phyloP scores from a whole-genome alignment of 2,888 invertebrate species.

The Drosophila helvetica region DNA sequence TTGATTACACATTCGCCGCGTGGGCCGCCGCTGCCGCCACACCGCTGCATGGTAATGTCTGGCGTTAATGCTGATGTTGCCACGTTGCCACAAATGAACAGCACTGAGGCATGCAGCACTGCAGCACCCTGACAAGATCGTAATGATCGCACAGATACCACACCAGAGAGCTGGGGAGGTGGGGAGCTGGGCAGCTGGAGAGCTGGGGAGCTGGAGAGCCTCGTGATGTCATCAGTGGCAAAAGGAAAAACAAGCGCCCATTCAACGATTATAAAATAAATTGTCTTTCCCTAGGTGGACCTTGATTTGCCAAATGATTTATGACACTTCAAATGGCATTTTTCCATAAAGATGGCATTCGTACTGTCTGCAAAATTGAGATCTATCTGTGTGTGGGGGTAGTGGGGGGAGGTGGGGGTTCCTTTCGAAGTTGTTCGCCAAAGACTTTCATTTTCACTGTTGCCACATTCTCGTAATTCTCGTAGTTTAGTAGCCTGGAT shows the following conservation, averaged over 20 bases:
- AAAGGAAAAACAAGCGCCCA: constrained; percentile 32
- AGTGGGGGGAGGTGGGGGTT: too few species aligned
- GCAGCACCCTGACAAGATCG: constrained; percentile 14
- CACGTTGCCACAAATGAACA: constrained; percentile 42
- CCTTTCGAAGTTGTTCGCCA: not conserved
- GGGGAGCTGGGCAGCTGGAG: too few species aligned
- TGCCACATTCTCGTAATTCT: constrained; percentile 50
- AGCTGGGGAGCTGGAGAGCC: not conserved
- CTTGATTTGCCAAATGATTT: constrained; percentile 28
- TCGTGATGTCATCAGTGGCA: constrained; percentile 33
- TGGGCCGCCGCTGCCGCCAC: constrained; percentile 51
- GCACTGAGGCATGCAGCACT: constrained; percentile 8
- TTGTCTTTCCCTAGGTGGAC: constrained; percentile 18
- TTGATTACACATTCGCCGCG: constrained; percentile 71
- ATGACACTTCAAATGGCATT: constrained; percentile 13
- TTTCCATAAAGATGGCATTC: not conserved
- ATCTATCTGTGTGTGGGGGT: constrained; percentile 7
- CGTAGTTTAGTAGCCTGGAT: constrained; percentile 51
- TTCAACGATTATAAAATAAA: constrained; percentile 41
- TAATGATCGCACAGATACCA: constrained; percentile 28
- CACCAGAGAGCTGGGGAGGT: not conserved
- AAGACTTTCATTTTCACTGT: constrained; percentile 45
- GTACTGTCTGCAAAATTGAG: constrained; percentile 10
- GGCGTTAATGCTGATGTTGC: constrained; percentile 54
- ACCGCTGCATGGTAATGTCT: constrained; percentile 37